A percentile compares a stretch with the other conserved stretches of the same genome.
These are phyloP conservation scores for Periparus ater DNA, from an alignment of 2,797 vertebrate genomes.

Conservation along the genomic window DNA sequence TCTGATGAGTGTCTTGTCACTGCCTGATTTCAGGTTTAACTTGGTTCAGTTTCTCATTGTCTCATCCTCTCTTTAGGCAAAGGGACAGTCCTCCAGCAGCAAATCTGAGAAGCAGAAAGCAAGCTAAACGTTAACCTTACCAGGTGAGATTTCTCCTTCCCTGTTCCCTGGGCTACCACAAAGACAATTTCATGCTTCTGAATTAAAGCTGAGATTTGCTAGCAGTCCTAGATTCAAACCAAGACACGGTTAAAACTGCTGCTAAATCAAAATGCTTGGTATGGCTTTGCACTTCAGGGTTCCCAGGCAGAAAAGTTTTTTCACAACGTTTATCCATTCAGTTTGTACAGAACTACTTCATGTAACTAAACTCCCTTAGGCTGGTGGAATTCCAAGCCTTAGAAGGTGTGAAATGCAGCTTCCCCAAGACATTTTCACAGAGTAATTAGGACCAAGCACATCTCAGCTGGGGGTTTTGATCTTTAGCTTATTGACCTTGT, in stretches of 20 bases:
- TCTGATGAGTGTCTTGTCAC: neutral
- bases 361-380: neutral
- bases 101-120: slow-evolving; percentile 72
- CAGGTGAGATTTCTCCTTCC: slow-evolving; percentile 45
- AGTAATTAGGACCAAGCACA: neutral
- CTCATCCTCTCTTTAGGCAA: slow-evolving; percentile 45
- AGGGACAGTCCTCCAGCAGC: slow-evolving; percentile 64
- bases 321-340: too few species aligned
- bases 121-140: slow-evolving; percentile 64
- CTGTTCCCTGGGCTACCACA: neutral
- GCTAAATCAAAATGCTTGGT: neutral
- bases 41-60: neutral
- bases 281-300: neutral
- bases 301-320: neutral
- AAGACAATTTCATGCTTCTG: neutral
- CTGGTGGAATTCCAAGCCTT: neutral
- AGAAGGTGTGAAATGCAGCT: neutral
- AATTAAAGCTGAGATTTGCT: neutral
- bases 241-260: neutral
- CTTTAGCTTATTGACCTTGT: neutral
- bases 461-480: neutral
- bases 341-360: neutral
- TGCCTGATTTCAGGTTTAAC: neutral
- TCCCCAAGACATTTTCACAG: neutral
- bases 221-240: neutral